phyloP scores from a whole-genome alignment of 1,140 invertebrate species.

The Drosophila bifasciata region DNA sequence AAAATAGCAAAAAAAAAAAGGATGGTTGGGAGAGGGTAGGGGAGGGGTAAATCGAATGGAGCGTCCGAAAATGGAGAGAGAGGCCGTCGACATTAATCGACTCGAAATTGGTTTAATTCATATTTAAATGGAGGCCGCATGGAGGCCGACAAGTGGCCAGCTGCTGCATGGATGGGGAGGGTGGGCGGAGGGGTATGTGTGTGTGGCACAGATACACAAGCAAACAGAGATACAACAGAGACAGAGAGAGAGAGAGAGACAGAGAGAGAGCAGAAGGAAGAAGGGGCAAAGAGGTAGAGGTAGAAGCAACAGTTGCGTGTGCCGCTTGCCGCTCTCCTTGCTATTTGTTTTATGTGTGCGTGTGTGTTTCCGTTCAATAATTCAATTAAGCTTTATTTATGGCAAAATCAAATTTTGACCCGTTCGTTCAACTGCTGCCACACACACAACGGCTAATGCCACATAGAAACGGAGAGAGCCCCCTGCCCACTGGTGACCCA shows the following conservation, averaged over 20 bases:
- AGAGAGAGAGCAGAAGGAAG: not conserved
- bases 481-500: slow-evolving; percentile 27
- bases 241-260: not conserved
- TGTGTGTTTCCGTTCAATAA: slow-evolving; percentile 60
- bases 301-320: slow-evolving; percentile 63
- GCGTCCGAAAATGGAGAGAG: slow-evolving; percentile 44
- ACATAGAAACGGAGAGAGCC: slow-evolving; percentile 1
- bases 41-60: slow-evolving; percentile 34
- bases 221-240: no score
- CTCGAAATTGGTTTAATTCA: slow-evolving; percentile 79
- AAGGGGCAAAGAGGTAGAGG: not conserved
- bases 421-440: slow-evolving; percentile 41
- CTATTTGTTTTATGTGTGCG: slow-evolving; percentile 3
- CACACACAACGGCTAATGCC: slow-evolving; percentile 32
- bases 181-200: no score
- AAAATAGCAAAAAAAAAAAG: slow-evolving; percentile 12
- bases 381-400: slow-evolving; percentile 77
- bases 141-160: slow-evolving; percentile 36
- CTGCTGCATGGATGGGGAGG: not conserved
- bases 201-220: no score
- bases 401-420: slow-evolving; percentile 67
- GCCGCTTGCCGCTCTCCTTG: not conserved
- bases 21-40: slow-evolving; percentile 4
- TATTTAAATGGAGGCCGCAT: slow-evolving; percentile 68
- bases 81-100: slow-evolving; percentile 77